Evolutionary conservation across 1,140 invertebrate species (phyloP), one percentile per base, ranked within the genome.

Genomic region (Meloidogyne exigua): DNA sequence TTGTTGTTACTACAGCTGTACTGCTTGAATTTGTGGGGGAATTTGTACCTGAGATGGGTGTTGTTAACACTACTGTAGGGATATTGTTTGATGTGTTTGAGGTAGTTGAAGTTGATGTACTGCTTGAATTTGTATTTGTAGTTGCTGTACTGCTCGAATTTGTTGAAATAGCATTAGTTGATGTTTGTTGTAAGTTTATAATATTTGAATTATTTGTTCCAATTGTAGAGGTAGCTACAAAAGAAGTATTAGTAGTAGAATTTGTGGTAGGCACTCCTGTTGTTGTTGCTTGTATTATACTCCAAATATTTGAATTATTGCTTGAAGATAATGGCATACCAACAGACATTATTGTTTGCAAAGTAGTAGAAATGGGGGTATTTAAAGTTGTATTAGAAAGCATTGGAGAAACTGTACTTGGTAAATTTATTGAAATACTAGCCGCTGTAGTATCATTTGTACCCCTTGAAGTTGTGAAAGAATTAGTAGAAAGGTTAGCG

Each of bases 21-120:
- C 42, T 64, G 71, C 32, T 70, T 70, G 68, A 70, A 70, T 39
- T 70, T 42, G 15, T 70, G 13, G 32, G 4, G 0, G n/a, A 23
- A 26, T 23, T n/a, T 39, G 36, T 28, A 44, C 23, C 4, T 44
- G n/a, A 21, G 1, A 23, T 10, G 12, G 36, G 39, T 5, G 28
- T 32, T 2, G 28, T 32, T 7, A 32, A 7, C 28, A 32, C 7
- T 32, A 32, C 28, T 32, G 28, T 32, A 32, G 28, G 28, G 28
- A 7, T 32, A 32, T 7, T 32, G 28, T 32, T 32, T 32, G 28
- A 32, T 2, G 28, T 32, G 2, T 3, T 2, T 32, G 28, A 3
- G 28, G 7, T 2, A 32, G 2, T 32, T 32, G 28, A 32, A 3
- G 28, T 32, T 32, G 28, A 18, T 11, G 42, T 25, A 72, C 21